Conservation (phyloP, 2,797 vertebrate species). For the Semotilus atromaculatus region DNA sequence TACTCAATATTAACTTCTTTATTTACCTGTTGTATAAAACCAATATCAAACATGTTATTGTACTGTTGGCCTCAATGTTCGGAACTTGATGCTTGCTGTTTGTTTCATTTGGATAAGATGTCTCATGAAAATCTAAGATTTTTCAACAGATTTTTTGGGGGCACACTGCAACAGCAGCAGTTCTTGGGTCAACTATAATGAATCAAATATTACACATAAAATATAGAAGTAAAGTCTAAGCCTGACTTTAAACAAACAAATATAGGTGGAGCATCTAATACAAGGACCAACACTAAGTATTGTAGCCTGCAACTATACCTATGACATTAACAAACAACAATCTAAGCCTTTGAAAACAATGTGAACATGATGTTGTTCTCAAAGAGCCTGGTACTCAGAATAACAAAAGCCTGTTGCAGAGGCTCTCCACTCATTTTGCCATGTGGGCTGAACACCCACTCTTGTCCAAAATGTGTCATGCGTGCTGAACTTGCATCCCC, state of each 20-base stretch:
- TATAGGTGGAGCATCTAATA: not conserved
- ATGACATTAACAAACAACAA: constrained; percentile 41
- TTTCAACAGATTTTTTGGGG: constrained; percentile 25
- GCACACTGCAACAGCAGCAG: not conserved
- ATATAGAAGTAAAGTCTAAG: not conserved
- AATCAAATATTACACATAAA: not conserved
- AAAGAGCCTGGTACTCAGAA: constrained; percentile 36
- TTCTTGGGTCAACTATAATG: not conserved
- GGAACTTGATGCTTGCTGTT: not conserved
- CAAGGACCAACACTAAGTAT: constrained; percentile 1
- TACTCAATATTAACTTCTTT: not conserved
- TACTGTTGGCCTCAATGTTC: not conserved
- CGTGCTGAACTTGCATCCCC: constrained; percentile 40
- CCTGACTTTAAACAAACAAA: not conserved
- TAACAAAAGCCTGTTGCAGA: constrained; percentile 51
- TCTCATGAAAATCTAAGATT: constrained; percentile 46
- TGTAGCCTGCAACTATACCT: constrained; percentile 1
- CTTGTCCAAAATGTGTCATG: constrained; percentile 55
- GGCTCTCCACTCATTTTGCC: constrained; percentile 49
- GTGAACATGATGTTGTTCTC: constrained; percentile 27
- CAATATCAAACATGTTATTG: not conserved
- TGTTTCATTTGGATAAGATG: not conserved
- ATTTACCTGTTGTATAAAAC: not conserved
- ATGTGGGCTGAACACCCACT: constrained; percentile 59
- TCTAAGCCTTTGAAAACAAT: constrained; percentile 38